Conservation (phyloP, 2,113 vertebrate species). For the Oncorhynchus nerka region DNA sequence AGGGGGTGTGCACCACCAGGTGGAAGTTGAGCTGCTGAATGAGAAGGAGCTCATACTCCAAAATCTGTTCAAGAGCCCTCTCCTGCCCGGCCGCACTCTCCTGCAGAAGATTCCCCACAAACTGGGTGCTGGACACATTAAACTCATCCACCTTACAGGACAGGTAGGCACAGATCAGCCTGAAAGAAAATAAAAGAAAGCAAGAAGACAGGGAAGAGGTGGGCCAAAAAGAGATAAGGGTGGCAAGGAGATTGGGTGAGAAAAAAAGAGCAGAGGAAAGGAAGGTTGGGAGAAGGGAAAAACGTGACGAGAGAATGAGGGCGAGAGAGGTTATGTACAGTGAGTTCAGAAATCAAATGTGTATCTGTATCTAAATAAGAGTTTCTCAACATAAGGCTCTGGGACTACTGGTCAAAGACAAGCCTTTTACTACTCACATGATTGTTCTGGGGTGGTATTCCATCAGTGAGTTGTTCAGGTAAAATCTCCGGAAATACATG, state of each 20-base stretch:
- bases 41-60: conserved; percentile 92
- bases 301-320: neutral
- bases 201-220: no score
- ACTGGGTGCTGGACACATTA: conserved; percentile 93
- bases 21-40: conserved; percentile 97
- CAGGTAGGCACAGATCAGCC: conserved; percentile 90
- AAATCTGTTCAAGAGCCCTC: conserved; percentile 87
- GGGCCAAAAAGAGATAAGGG: no score
- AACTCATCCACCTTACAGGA: conserved; percentile 81
- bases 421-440: conserved; percentile 85
- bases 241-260: no score
- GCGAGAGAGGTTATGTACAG: neutral
- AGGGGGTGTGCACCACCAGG: conserved; percentile 93
- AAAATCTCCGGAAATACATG: conserved; percentile 97
- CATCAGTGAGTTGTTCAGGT: conserved; percentile 96
- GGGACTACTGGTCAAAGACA: neutral
- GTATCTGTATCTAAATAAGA: no score
- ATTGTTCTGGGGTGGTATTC: conserved; percentile 94
- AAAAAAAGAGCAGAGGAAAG: no score
- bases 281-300: no score
- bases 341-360: neutral
- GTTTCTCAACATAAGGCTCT: neutral
- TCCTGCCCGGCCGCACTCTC: conserved; percentile 86
- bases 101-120: conserved; percentile 87
- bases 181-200: conserved; percentile 46